Base-by-base conservation (phyloP, 2,113 vertebrate species). In the Strigops habroptila region DNA sequence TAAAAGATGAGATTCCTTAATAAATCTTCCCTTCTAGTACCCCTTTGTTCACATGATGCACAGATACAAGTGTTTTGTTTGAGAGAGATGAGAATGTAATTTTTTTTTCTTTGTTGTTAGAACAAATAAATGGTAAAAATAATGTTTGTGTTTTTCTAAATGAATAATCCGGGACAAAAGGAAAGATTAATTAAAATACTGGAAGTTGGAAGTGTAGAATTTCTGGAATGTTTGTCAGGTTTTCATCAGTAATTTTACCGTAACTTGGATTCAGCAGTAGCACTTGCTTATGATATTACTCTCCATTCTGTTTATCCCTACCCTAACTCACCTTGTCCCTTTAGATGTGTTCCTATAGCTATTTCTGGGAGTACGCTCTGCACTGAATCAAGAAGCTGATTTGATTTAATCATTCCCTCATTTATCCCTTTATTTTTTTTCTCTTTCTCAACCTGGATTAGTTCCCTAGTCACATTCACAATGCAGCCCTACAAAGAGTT, bases 381-480 rank as follows among this genome's bases (percentile, higher is more conserved):
- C 81, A 52, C 63, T 77, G 79, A 77, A 69, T 83, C 63, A 86
- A 39, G 71, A 82, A 92, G 64, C 57, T 81, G 53, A 89, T 92
- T 88, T 81, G 80, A 83, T 91, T 89, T 83, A 49, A 86, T 92
- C 51, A 49, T 89, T 89, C 71, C 25, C 49, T 91, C 46, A 78
- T 74, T 87, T 57, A 27, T 78, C 4, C 0, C 17, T 18, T 37
- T 30, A 27, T 60, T 78, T 8, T 27, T 46, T 22, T 33, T 12
- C 2, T 18, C 1, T 1, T 75, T 68, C 37, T 76, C n/a, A 53
- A 9, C 31, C 31, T 84, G 82, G 64, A 53, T 95, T 81, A 63
- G 64, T 37, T 92, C 84, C 81, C 28, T 48, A 76, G 89, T 81
- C 80, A 91, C 77, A 77, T 60, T 77, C 68, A 35, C 59, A 62